These are phyloP conservation scores for Acronicta leporina DNA, from an alignment of 2,888 invertebrate genomes.

Conservation along the genomic window DNA sequence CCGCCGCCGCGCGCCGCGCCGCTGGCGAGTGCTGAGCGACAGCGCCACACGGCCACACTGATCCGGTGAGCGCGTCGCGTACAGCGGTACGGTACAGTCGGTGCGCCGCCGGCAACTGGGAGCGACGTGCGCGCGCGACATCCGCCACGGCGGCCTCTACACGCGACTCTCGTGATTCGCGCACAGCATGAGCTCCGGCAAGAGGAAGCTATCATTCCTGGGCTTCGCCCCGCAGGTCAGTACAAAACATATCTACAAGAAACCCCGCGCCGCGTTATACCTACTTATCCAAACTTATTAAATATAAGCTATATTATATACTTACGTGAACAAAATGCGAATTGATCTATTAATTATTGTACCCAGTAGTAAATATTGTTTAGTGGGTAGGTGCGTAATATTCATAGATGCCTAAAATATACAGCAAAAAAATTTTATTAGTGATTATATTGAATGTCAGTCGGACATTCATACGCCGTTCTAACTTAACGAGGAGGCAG, in stretches of 20 bases:
- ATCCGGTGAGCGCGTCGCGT: no score
- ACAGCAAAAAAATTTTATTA: no score
- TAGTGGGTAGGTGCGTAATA: no score
- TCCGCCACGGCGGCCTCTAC: conserved; percentile 37
- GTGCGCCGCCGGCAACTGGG: conserved; percentile 54
- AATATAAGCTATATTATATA: no score
- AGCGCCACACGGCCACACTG: no score
- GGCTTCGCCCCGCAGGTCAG: conserved; percentile 91
- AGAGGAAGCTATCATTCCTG: conserved; percentile 92
- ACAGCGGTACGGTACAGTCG: conserved; percentile 45
- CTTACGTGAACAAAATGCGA: conserved; percentile 1
- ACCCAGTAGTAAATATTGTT: no score
- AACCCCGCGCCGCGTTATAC: neutral
- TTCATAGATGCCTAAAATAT: no score
- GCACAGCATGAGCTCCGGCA: conserved; percentile 85
- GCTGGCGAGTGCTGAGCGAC: neutral
- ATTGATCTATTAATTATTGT: neutral
- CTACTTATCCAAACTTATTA: neutral
- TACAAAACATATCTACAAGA: conserved; percentile 39
- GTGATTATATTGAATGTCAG: no score
- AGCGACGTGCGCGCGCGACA: conserved; percentile 31
- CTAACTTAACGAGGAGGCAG: no score
- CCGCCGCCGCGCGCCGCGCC: conserved; percentile 14
- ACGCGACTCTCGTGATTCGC: conserved; percentile 30
- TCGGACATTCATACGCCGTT: no score